These are phyloP conservation scores for Pitangus sulphuratus DNA, from an alignment of 2,797 vertebrate species.

Conservation along the genomic window DNA sequence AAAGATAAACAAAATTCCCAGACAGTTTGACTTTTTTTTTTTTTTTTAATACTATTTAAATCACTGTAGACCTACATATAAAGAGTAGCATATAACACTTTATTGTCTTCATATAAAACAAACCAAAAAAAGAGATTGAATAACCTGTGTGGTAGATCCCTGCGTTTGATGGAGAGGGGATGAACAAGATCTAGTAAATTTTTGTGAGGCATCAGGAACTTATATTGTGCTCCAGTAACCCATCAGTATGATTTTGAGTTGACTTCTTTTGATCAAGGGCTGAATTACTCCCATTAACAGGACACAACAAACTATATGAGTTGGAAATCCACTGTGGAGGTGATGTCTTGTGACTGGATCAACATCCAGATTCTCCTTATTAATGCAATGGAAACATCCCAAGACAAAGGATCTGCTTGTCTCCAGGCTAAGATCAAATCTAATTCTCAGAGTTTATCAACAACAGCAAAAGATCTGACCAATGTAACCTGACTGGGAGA, in stretches of 20 bases:
- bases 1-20: background rate
- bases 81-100: background rate
- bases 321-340: background rate
- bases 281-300: background rate
- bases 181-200: background rate
- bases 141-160: background rate
- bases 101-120: background rate
- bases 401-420: background rate
- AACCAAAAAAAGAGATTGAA: background rate
- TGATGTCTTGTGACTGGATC: background rate
- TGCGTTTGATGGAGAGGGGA: background rate
- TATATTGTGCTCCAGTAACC: background rate
- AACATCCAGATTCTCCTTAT: background rate
- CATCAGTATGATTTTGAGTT: background rate
- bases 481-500: background rate
- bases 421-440: background rate
- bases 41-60: background rate
- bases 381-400: background rate
- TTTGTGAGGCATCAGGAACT: background rate
- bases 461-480: background rate
- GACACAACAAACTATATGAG: background rate
- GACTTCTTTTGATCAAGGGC: background rate
- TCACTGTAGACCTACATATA: background rate
- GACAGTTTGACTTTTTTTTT: background rate
- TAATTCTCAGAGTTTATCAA: background rate